Base-by-base conservation (phyloP, 2,113 vertebrate species). In the Heterocephalus glaber region DNA sequence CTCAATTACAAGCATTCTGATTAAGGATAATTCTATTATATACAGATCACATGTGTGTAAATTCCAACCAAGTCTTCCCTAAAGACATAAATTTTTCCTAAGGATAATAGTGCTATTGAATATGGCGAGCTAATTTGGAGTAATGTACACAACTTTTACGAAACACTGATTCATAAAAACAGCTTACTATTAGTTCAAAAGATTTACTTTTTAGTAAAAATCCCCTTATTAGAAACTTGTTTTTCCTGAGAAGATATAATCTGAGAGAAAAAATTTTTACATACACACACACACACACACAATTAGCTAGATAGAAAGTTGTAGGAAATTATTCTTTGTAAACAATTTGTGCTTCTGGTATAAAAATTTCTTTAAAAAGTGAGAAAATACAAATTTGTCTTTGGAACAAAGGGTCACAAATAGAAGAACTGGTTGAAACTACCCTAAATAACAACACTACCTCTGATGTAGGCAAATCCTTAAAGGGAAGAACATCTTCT, bases 181-280 rank as follows among this genome's bases (percentile, higher is more conserved):
- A 95, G 84, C 35, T 95, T 91, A 95, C 30, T 82, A 70, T 47
- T 52, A 90, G 20, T 90, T 94, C 33, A 94, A 77, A 30, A 65
- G 38, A 35, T 56, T 77, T 60, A 68, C 60, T 79, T 88, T 76
- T 58, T 49, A 33, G 35, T 70, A 92, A 88, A 66, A 88, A 68
- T 66, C 28, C 13, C 44, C 76, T 89, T 66, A 60, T 89, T 86
- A 92, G 41, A 83, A 33, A 54, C 47, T 44, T 66, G n/a, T 22
- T 70, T 91, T n/a, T 4, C 22, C 16, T 20, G 54, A 89, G 66
- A 56, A 92, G 52, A 93, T 86, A 54, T 20, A n/a, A 30, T 91
- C 28, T 11, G 8, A 41, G 28, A 20, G 17, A 61, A 91, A 80
- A 65, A 16, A 6, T 35, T 52, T 28, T 28, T 4, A 87, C 24